These are phyloP conservation scores for Urocynchramus pylzowi DNA, from an alignment of 2,113 vertebrate genomes.

Conservation along the genomic window DNA sequence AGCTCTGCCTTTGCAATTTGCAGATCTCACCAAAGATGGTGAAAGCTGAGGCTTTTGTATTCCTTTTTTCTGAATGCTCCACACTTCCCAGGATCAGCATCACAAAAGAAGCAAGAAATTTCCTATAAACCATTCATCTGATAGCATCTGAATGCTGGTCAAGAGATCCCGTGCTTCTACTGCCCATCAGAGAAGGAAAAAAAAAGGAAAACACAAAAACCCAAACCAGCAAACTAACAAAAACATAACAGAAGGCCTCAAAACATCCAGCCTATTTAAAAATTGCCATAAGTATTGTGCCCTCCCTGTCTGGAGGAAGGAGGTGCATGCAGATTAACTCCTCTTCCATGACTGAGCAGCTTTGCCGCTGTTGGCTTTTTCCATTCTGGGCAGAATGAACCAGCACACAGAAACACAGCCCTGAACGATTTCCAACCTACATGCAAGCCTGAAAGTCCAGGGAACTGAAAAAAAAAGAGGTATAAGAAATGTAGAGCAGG, in stretches of 20 bases:
- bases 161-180: neutral
- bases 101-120: neutral
- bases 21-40: neutral
- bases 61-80: neutral
- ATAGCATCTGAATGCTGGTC: neutral
- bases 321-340: accelerated
- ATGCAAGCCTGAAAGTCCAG: neutral
- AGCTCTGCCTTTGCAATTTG: neutral
- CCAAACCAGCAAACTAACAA: neutral
- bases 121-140: neutral
- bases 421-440: accelerated
- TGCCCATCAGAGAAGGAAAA: neutral
- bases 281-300: neutral
- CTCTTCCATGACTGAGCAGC: neutral
- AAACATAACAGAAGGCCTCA: neutral
- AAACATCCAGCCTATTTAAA: neutral
- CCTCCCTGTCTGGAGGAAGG: neutral
- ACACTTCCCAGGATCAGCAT: neutral
- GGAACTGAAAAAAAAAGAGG: neutral
- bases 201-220: neutral
- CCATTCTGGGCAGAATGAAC: neutral
- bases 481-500: neutral
- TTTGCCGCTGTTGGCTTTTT: neutral
- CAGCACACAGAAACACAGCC: neutral
- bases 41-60: neutral